Evolutionary conservation across 2,888 invertebrate genomes (phyloP).

Genomic region (Agrochola circellaris): DNA sequence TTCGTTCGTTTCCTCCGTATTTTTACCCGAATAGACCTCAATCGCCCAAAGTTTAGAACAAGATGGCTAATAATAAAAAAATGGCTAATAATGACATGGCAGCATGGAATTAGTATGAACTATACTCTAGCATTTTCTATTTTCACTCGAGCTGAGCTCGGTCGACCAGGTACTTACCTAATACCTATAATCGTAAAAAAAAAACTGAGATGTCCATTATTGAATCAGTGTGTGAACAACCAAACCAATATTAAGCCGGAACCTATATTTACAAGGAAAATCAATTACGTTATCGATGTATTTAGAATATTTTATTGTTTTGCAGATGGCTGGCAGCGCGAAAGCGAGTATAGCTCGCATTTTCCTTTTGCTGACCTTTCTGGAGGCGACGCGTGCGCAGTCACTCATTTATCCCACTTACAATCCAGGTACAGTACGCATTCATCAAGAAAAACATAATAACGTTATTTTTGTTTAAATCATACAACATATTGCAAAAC

Average conservation of each 20-base stretch:
- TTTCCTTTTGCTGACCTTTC: conserved; percentile 73
- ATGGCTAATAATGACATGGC: too few species aligned
- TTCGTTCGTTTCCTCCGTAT: too few species aligned
- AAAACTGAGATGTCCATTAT: background rate
- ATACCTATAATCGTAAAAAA: background rate
- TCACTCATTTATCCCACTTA: conserved; percentile 74
- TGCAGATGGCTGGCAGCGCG: conserved; percentile 76
- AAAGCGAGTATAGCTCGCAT: conserved; percentile 66
- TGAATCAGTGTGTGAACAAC: conserved; percentile 18
- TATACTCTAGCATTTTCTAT: too few species aligned
- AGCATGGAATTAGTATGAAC: too few species aligned
- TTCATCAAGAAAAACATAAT: background rate
- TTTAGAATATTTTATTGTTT: conserved; percentile 50
- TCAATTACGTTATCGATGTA: background rate
- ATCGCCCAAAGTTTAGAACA: too few species aligned
- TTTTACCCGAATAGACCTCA: too few species aligned
- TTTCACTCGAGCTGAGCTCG: too few species aligned
- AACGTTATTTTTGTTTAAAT: background rate
- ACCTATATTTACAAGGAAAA: conserved; percentile 26
- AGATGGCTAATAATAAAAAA: too few species aligned
- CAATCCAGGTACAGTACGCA: conserved; percentile 71
- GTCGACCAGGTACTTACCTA: too few species aligned
- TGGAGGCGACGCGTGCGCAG: conserved; percentile 76
- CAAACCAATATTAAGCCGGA: background rate
- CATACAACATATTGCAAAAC: background rate